Evolutionary conservation across 1,140 invertebrate genomes (phyloP).

Genomic region (Pseudomyrmex sp.): DNA sequence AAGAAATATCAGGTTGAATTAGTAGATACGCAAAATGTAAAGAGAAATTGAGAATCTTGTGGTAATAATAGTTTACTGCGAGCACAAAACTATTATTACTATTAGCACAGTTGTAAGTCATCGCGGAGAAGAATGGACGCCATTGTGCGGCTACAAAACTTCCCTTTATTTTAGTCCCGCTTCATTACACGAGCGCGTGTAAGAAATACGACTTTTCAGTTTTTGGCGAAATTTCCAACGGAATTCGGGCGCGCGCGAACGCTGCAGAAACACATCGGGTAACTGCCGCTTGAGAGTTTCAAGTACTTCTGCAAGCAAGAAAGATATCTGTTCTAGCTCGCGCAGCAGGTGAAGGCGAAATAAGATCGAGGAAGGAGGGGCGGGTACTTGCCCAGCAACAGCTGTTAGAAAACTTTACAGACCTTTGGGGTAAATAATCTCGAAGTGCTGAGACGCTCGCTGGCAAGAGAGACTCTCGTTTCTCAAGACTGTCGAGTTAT

Average conservation of each 20-base stretch:
- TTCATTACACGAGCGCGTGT: slow-evolving; percentile 35
- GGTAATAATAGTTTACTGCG: no score
- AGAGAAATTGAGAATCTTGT: no score
- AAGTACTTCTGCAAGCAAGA: slow-evolving; percentile 58
- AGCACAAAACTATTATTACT: no score
- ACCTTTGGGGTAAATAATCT: slow-evolving; percentile 56
- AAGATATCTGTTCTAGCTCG: slow-evolving; percentile 63
- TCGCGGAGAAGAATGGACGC: slow-evolving; percentile 12
- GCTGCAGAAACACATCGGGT: slow-evolving; percentile 49
- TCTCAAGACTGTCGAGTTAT: slow-evolving; percentile 52
- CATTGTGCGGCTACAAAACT: slow-evolving; percentile 1
- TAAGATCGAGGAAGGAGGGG: slow-evolving; percentile 41
- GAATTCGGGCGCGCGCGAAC: slow-evolving; percentile 44
- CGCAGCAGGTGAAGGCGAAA: slow-evolving; percentile 62
- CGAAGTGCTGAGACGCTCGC: slow-evolving; percentile 42
- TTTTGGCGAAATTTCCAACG: slow-evolving; percentile 41
- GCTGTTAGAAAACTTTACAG: slow-evolving; percentile 61
- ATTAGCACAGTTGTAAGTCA: background rate
- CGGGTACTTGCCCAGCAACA: slow-evolving; percentile 38
- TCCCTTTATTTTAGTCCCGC: slow-evolving; percentile 38
- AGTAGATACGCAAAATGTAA: no score
- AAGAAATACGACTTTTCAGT: slow-evolving; percentile 57
- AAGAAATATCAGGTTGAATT: no score
- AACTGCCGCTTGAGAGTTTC: slow-evolving; percentile 56
- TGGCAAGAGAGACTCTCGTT: slow-evolving; percentile 14